A percentile compares a stretch with the other conserved stretches of the same genome.
These are phyloP conservation scores for Anagrus nilaparvatae DNA, from an alignment of 1,140 invertebrate genomes.

Conservation along the genomic window DNA sequence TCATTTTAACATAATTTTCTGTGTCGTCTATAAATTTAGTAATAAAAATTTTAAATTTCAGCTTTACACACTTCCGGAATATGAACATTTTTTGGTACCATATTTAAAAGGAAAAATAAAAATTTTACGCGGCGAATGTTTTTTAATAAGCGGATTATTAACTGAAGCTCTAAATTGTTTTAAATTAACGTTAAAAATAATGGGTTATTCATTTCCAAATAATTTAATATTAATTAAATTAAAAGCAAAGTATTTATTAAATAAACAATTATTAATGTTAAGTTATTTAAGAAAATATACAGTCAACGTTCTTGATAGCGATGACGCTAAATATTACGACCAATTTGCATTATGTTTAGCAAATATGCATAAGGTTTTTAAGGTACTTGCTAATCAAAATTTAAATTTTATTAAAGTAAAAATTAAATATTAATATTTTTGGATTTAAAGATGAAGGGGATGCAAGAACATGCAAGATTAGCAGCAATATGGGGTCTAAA, in stretches of 20 bases:
- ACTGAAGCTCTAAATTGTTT: slow-evolving; percentile 30
- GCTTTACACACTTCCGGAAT: slow-evolving; percentile 23
- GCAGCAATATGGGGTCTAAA: slow-evolving; percentile 47
- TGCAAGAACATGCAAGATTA: slow-evolving; percentile 39
- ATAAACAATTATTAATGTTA: slow-evolving; percentile 22
- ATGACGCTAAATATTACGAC: slow-evolving; percentile 33
- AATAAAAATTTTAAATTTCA: slow-evolving; percentile 13
- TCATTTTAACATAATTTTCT: slow-evolving; percentile 2
- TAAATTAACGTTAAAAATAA: slow-evolving; percentile 24
- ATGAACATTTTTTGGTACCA: slow-evolving; percentile 31
- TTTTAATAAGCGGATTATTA: slow-evolving; percentile 31
- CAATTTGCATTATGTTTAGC: slow-evolving; percentile 40
- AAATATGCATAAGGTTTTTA: slow-evolving; percentile 38
- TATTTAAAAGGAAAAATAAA: slow-evolving; percentile 39
- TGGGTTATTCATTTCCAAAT: slow-evolving; percentile 35
- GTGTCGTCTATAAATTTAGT: not conserved
- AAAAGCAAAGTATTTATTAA: slow-evolving; percentile 27
- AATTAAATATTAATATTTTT: slow-evolving; percentile 8
- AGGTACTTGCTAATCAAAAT: slow-evolving; percentile 20
- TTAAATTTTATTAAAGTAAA: not conserved
- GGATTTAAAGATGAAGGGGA: slow-evolving; percentile 27
- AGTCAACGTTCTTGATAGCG: slow-evolving; percentile 3
- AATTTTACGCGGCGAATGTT: slow-evolving; percentile 36
- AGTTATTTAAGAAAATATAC: slow-evolving; percentile 15
- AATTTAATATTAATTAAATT: slow-evolving; percentile 26